A percentile compares a stretch with the other conserved stretches of the same genome.
Conservation (phyloP, 2,113 vertebrate species). For the Tenrec ecaudatus region DNA sequence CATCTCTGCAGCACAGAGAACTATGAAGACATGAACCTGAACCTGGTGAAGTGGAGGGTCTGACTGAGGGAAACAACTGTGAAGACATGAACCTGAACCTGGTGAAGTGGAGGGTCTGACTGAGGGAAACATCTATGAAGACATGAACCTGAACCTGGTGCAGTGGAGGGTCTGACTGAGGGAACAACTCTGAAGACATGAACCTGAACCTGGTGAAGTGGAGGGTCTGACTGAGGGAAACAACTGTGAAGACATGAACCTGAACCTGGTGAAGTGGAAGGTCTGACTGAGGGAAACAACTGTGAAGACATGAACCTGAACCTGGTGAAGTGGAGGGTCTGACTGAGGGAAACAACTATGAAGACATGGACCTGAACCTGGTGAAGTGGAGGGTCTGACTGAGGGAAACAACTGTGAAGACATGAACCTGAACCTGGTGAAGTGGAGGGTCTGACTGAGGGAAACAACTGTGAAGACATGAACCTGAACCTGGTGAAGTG, state of each 20-base stretch:
- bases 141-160: neutral
- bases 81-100: neutral
- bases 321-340: neutral
- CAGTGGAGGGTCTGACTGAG: too few species aligned
- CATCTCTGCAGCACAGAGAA: neutral
- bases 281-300: too few species aligned
- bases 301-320: neutral
- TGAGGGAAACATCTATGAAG: too few species aligned
- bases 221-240: too few species aligned
- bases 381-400: too few species aligned
- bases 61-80: neutral
- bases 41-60: neutral
- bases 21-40: neutral
- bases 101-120: too few species aligned
- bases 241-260: conserved; percentile 7
- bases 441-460: too few species aligned
- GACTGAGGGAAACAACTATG: too few species aligned
- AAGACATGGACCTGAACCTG: neutral
- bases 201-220: neutral
- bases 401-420: conserved; percentile 19
- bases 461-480: conserved; percentile 16
- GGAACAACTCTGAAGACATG: conserved; percentile 16
- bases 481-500: neutral
- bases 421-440: neutral
- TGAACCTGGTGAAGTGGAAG: neutral